A percentile compares a stretch with the other conserved stretches of the same genome.
Conservation (phyloP, 2,113 vertebrate genomes). For the Polyodon spathula region DNA sequence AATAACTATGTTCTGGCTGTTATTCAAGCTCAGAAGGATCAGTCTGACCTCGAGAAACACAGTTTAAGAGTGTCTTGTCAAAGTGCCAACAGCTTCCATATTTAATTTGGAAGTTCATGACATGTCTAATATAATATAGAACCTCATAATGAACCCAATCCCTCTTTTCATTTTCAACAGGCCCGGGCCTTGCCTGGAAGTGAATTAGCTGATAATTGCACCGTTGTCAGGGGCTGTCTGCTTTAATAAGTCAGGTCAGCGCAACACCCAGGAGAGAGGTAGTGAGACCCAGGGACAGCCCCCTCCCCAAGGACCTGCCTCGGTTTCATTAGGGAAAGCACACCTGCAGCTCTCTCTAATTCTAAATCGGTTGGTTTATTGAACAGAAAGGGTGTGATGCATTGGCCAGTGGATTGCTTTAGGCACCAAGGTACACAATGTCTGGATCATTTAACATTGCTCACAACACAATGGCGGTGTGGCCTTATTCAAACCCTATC, state of each 20-base stretch:
- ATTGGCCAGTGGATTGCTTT: neutral
- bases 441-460: neutral
- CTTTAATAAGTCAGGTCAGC: constrained; percentile 2
- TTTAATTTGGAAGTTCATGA: constrained; percentile 2
- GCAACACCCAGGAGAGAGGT: neutral
- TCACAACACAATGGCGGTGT: too few species aligned
- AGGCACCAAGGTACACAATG: neutral
- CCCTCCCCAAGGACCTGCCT: too few species aligned
- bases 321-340: neutral
- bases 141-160: neutral
- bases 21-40: neutral
- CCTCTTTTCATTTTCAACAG: neutral
- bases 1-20: too few species aligned
- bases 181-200: neutral
- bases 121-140: neutral
- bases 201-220: constrained; percentile 1
- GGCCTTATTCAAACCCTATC: too few species aligned
- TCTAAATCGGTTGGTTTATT: neutral
- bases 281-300: neutral
- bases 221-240: constrained; percentile 1
- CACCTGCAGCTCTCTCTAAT: neutral
- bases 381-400: neutral
- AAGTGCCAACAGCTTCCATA: neutral
- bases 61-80: neutral
- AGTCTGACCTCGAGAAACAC: neutral